Evolutionary conservation across 2,797 vertebrate genomes (phyloP).

Genomic region (Gambusia yucatana): DNA sequence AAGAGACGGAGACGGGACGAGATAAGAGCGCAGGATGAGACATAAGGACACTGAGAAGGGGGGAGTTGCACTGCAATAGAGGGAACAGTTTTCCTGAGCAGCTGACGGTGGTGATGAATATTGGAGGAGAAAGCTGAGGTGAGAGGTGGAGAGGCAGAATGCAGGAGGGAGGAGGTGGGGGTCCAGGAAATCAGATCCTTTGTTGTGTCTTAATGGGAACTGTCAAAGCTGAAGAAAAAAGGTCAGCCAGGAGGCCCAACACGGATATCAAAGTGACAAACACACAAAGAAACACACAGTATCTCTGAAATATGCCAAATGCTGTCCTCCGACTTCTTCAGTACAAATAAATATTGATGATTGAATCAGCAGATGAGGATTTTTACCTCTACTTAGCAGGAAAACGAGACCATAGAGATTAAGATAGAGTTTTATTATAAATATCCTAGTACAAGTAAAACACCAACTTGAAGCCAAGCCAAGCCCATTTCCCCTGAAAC

Average conservation of each 20-base stretch:
- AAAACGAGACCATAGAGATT: neutral
- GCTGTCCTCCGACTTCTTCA: neutral
- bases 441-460: neutral
- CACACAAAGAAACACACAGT: neutral
- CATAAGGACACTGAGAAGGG: conserved; percentile 2
- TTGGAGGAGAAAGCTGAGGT: conserved; percentile 53
- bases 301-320: neutral
- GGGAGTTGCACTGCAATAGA: conserved; percentile 23
- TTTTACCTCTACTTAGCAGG: neutral
- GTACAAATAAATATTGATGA: neutral
- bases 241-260: conserved; percentile 49
- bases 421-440: neutral
- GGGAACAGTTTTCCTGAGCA: conserved; percentile 37
- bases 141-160: conserved; percentile 26
- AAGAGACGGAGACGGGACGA: conserved; percentile 11
- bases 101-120: conserved; percentile 59
- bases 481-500: neutral
- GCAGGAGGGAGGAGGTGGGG: conserved; percentile 23
- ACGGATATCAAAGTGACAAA: conserved; percentile 23
- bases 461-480: neutral
- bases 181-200: conserved; percentile 56
- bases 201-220: conserved; percentile 67
- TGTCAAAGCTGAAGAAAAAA: conserved; percentile 61
- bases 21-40: conserved; percentile 24
- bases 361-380: neutral